phyloP scores from a whole-genome alignment of 2,888 invertebrate genomes.

The Acholoe squamosa region DNA sequence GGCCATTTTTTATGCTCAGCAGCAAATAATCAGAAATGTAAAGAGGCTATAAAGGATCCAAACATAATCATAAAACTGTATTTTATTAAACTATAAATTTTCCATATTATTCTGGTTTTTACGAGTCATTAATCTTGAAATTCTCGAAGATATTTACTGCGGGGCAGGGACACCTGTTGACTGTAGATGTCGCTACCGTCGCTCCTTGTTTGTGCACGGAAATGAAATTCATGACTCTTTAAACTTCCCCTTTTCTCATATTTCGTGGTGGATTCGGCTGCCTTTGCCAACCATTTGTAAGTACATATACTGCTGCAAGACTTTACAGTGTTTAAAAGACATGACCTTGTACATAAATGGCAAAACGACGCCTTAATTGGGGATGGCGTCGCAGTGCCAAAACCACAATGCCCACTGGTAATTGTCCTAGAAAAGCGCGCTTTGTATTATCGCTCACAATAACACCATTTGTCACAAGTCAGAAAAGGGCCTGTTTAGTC shows the following conservation, averaged over 20 bases:
- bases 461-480: background rate
- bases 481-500: background rate
- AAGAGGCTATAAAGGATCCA: too few relatives aligned
- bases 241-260: background rate
- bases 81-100: background rate
- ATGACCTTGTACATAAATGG: background rate
- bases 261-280: background rate
- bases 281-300: slow-evolving; percentile 15
- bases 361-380: background rate
- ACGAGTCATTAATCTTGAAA: background rate
- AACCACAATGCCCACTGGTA: slow-evolving; percentile 17
- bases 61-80: too few relatives aligned
- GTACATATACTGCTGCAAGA: background rate
- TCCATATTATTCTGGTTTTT: background rate
- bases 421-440: slow-evolving; percentile 51
- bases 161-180: slow-evolving; percentile 41
- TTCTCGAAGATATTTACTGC: background rate
- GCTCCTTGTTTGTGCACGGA: slow-evolving; percentile 28
- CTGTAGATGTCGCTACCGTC: slow-evolving; percentile 32
- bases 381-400: background rate
- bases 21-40: background rate
- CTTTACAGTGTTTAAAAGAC: background rate
- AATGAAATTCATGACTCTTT: background rate
- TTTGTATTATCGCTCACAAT: slow-evolving; percentile 43
- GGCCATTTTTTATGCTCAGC: background rate